Evolutionary conservation across 2,113 vertebrate species (phyloP).

Genomic region (Mixornis gularis): DNA sequence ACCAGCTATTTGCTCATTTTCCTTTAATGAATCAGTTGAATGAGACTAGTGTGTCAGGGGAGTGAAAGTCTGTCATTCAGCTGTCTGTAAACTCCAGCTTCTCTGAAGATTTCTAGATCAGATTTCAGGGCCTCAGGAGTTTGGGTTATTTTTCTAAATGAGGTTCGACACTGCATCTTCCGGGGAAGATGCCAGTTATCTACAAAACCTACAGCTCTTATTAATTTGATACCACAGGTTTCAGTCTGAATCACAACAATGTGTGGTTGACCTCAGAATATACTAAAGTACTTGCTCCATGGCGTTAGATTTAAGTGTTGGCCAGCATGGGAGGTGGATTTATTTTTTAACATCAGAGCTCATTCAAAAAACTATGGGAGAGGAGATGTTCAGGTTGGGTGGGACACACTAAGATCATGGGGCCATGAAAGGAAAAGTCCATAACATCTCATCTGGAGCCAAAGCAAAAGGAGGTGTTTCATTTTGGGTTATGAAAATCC

Average conservation of each 20-base stretch:
- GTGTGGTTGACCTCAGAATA: constrained; percentile 60
- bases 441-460: neutral
- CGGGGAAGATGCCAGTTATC: constrained; percentile 46
- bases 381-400: neutral
- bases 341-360: neutral
- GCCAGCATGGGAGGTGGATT: neutral
- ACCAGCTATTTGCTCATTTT: neutral
- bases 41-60: neutral
- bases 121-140: constrained; percentile 29
- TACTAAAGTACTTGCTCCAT: neutral
- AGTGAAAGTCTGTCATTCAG: constrained; percentile 54
- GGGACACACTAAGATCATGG: neutral
- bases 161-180: neutral
- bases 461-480: constrained; percentile 15
- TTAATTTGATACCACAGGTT: constrained; percentile 55
- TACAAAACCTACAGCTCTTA: constrained; percentile 35
- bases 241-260: constrained; percentile 48
- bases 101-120: constrained; percentile 44
- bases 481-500: neutral
- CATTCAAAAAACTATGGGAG: neutral
- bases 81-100: neutral
- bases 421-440: neutral
- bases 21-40: constrained; percentile 39
- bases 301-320: neutral
- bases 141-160: constrained; percentile 35